A percentile compares a stretch with the other conserved stretches of the same genome.
These are phyloP conservation scores for Dendronephthya gigantea DNA, from an alignment of 64 coral and sea anemone species.

Conservation along the genomic window DNA sequence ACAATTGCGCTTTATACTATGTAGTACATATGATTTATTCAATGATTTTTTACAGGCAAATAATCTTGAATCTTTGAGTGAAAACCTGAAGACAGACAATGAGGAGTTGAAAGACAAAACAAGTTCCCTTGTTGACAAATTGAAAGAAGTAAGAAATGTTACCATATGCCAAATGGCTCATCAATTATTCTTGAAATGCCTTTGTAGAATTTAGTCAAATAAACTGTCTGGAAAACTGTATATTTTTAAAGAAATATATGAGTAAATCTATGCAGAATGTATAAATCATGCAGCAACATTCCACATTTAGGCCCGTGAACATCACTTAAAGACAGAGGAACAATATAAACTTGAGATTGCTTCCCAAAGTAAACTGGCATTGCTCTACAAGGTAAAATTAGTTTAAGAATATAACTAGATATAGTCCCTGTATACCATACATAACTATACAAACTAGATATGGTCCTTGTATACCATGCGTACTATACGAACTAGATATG, in stretches of 20 bases:
- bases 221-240: background rate
- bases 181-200: background rate
- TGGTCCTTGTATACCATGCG: background rate
- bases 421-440: background rate
- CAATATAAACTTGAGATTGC: constrained; percentile 77
- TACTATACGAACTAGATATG: background rate
- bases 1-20: background rate
- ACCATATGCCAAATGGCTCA: background rate
- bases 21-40: too few relatives aligned
- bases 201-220: background rate
- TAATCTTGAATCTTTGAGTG: constrained; percentile 42
- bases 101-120: constrained; percentile 57
- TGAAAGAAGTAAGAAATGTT: constrained; percentile 54
- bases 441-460: background rate
- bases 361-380: constrained; percentile 76
- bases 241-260: too few relatives aligned
- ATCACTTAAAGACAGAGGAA: constrained; percentile 65
- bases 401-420: background rate
- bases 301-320: constrained; percentile 54
- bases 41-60: constrained; percentile 27
- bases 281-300: too few relatives aligned
- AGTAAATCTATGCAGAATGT: too few relatives aligned
- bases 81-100: constrained; percentile 50
- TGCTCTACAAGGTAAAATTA: constrained; percentile 69
- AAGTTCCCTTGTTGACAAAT: constrained; percentile 53